Evolutionary conservation across 37 sponge, comb jelly and placozoan genomes (phyloP).

Genomic region (Cladorhizidae sp.): DNA sequence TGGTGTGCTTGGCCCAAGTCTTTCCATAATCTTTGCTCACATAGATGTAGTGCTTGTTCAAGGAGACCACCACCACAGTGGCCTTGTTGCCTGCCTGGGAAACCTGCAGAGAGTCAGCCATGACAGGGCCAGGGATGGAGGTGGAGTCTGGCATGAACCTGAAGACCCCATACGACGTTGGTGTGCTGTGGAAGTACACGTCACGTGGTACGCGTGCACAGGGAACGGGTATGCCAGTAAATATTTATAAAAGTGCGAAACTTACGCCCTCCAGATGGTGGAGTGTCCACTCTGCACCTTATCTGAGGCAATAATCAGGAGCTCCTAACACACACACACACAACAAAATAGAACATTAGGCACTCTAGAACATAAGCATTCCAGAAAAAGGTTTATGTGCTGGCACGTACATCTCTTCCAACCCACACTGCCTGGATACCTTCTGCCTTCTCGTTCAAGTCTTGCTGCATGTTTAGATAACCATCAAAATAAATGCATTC

Average conservation of each 20-base stretch:
- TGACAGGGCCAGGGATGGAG: slow-evolving; percentile 5
- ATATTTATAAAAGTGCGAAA: too few relatives aligned
- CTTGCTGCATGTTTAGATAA: slow-evolving; percentile 1
- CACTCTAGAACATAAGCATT: not conserved
- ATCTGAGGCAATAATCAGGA: slow-evolving; percentile 45
- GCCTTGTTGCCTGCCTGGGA: slow-evolving; percentile 14
- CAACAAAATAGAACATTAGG: not conserved
- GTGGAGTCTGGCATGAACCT: slow-evolving; percentile 2
- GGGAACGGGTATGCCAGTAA: too few relatives aligned
- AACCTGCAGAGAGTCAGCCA: slow-evolving; percentile 36
- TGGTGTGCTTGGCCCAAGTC: slow-evolving; percentile 26
- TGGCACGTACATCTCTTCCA: slow-evolving; percentile 41
- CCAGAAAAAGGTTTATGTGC: not conserved
- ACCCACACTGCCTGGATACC: slow-evolving; percentile 53
- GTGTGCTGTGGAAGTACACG: not conserved
- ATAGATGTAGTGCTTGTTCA: slow-evolving; percentile 6
- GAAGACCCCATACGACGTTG: slow-evolving; percentile 6
- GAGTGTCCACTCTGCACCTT: not conserved
- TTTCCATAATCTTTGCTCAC: slow-evolving; percentile 36
- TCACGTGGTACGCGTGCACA: too few relatives aligned
- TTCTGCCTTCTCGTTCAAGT: slow-evolving; percentile 37
- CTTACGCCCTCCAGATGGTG: slow-evolving; percentile 49
- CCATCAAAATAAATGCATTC: not conserved
- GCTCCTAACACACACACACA: not conserved
- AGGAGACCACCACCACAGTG: slow-evolving; percentile 46